phyloP scores from a whole-genome alignment of 2,797 vertebrate genomes.

The Rhabdomys pumilio region DNA sequence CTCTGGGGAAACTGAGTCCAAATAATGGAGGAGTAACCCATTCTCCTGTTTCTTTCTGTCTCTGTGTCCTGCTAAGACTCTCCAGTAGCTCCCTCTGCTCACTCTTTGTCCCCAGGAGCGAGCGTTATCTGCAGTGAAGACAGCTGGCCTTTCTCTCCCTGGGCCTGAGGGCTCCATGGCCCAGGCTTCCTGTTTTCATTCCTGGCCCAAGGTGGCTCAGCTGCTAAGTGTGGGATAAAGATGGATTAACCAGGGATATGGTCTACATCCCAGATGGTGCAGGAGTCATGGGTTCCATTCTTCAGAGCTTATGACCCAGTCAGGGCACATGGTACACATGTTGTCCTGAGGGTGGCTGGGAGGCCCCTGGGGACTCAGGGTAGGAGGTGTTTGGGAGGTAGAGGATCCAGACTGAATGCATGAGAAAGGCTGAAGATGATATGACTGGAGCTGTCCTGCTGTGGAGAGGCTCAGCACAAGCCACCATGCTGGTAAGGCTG shows the following conservation, averaged over 20 bases:
- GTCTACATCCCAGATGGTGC: neutral
- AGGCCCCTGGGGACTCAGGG: neutral
- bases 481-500: neutral
- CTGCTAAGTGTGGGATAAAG: neutral
- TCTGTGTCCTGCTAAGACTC: neutral
- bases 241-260: constrained; percentile 20
- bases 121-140: constrained; percentile 9
- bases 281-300: neutral
- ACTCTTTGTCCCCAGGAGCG: neutral
- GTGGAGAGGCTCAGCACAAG: neutral
- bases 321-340: neutral
- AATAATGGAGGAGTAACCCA: neutral
- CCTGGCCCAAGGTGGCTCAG: neutral
- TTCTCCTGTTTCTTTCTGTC: neutral
- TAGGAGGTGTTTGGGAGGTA: neutral
- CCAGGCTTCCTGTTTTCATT: constrained; percentile 69
- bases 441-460: neutral
- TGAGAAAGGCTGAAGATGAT: neutral
- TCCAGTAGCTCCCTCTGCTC: neutral
- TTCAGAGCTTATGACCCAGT: neutral
- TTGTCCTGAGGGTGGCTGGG: neutral
- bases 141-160: constrained; percentile 61
- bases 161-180: neutral
- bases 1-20: neutral
- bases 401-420: neutral